Evolutionary conservation across 2,797 vertebrate genomes (phyloP).

Genomic region (Cheracebus regulus): DNA sequence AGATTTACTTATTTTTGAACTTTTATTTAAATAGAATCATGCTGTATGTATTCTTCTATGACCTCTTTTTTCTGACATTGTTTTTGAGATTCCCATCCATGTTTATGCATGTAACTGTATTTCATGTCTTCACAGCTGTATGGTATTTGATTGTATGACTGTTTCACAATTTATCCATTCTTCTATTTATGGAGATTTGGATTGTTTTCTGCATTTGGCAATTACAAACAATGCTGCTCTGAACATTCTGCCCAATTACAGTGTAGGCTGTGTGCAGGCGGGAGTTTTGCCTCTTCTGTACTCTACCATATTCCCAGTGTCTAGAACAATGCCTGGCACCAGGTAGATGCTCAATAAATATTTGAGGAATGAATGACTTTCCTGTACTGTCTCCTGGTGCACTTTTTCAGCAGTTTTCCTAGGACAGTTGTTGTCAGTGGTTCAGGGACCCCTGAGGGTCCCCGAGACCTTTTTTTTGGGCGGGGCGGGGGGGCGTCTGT

Average conservation of each 20-base stretch:
- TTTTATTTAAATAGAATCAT: constrained; percentile 12
- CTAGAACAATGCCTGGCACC: not conserved
- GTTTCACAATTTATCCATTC: not conserved
- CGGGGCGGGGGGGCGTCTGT: not conserved
- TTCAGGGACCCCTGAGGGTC: not conserved
- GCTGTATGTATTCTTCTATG: constrained; percentile 12
- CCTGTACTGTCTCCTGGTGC: not conserved
- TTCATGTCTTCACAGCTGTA: constrained; percentile 1
- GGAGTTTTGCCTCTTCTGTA: not conserved
- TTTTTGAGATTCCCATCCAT: constrained; percentile 31
- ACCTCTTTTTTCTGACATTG: not conserved
- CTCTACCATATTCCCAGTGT: not conserved
- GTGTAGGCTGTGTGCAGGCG: not conserved
- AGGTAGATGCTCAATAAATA: not conserved
- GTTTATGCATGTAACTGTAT: constrained; percentile 46
- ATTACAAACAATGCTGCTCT: constrained; percentile 11
- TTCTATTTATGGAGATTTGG: not conserved
- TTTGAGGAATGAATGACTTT: constrained; percentile 33
- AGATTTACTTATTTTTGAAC: constrained; percentile 26
- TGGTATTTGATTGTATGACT: not conserved
- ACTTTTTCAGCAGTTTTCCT: not conserved
- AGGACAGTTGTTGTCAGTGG: not conserved
- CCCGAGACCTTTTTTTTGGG: not conserved
- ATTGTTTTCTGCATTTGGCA: not conserved
- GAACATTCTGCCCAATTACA: not conserved